Base-by-base conservation (phyloP, 64 coral and sea anemone genomes). In the Montipora sp. region DNA sequence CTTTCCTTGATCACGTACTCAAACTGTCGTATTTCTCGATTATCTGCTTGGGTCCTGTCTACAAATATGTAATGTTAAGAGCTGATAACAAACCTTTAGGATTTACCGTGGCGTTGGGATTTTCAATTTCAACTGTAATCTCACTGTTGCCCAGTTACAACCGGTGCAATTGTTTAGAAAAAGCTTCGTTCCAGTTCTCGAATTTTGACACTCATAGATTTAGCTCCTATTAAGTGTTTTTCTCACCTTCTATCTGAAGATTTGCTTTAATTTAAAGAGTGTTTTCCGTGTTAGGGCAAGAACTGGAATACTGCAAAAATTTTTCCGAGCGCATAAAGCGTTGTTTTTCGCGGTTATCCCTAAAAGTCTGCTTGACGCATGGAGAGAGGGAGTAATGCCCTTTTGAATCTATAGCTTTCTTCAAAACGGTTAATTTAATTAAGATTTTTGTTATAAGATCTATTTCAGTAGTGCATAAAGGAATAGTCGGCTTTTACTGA, bases 1-100 rank as follows among this genome's bases (percentile, higher is more conserved):
- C 47, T 63, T 85, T 85, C 82, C 82, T 10, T 47, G 61, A 85
- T 85, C 82, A 85, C 82, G 82, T 85, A 71, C 46, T 51, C 45
- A 46, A 83, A 65, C 13, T 83, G 80, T 66, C 61, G 65, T 83
- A 85, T 5, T 85, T 72, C 44, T 85, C 18, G 45, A 68, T 50
- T 16, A 46, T 50, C 65, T 85, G 4, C 19, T 49, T 57, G 53
- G 53, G 14, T 68, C 5, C 81, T 24, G 20, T 69, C 44, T 7
- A 60, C 5, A 5, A 48, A 84, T 24, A 48, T 47, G 45, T 18
- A 84, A 69, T 7, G 47, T 36, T 19, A 71, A 19, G 61, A 72
- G 13, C 82, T 49, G 18, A 11, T 50, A 21, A 50, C n/a, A 48
- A 78, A 16, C 75, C 49, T 46, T 78, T 5, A 16, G 44, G 7